Evolutionary conservation across 30 jellyfish, hydroid and myxozoan genomes (phyloP).

Genomic region (Cassiopea andromeda): DNA sequence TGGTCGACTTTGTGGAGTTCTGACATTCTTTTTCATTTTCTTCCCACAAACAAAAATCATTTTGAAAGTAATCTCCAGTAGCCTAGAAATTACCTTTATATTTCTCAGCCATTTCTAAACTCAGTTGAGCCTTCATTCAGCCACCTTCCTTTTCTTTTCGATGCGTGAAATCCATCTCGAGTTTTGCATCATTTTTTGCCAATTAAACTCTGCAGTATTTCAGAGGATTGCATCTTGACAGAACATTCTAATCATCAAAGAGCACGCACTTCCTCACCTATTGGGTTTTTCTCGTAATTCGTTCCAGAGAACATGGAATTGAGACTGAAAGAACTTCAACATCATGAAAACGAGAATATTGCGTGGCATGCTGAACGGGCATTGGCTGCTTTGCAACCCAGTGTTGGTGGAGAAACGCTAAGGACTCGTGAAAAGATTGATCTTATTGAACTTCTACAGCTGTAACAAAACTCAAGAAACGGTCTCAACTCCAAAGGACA

Average conservation of each 20-base stretch:
- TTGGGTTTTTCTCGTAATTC: slow-evolving; percentile 28
- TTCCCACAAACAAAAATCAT: too few species aligned
- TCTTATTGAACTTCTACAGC: slow-evolving; percentile 66
- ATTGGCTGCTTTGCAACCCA: slow-evolving; percentile 56
- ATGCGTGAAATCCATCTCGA: too few species aligned
- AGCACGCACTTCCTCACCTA: not conserved
- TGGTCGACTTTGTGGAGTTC: too few species aligned
- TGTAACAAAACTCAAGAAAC: not conserved
- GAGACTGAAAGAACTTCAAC: slow-evolving; percentile 59
- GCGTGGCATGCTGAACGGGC: slow-evolving; percentile 64
- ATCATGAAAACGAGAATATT: slow-evolving; percentile 74
- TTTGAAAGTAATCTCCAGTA: too few species aligned
- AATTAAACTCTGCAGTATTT: too few species aligned
- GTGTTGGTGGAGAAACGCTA: slow-evolving; percentile 2
- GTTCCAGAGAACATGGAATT: slow-evolving; percentile 64
- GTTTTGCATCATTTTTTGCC: too few species aligned
- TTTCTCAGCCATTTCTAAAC: too few species aligned
- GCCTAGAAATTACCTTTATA: too few species aligned
- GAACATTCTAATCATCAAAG: not conserved
- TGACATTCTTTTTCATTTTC: too few species aligned
- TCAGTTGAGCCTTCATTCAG: too few species aligned
- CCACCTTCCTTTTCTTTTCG: too few species aligned
- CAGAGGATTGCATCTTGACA: not conserved
- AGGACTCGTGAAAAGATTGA: slow-evolving; percentile 47
- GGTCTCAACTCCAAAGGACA: too few species aligned